Evolutionary conservation across 2,888 invertebrate genomes (phyloP).

Genomic region (Aquatica leii): DNA sequence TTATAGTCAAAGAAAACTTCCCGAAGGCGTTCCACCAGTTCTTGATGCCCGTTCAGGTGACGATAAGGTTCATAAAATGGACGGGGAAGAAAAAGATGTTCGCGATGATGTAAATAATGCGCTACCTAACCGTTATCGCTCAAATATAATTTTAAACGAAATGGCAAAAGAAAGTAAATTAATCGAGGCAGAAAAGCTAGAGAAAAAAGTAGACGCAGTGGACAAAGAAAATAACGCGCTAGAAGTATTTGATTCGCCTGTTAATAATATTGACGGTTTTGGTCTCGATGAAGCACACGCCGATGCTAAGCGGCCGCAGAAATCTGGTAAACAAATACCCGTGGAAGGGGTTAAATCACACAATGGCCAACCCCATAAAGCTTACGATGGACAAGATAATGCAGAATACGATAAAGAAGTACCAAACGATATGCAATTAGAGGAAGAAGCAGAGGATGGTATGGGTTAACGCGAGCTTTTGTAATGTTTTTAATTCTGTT

Average conservation of each 20-base stretch:
- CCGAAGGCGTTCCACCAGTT: conserved; percentile 49
- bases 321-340: conserved; percentile 20
- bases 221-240: conserved; percentile 56
- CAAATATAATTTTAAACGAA: conserved; percentile 61
- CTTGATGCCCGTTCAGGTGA: conserved; percentile 39
- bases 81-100: conserved; percentile 23
- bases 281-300: conserved; percentile 28
- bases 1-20: conserved; percentile 40
- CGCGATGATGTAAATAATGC: conserved; percentile 46
- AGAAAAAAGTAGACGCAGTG: conserved; percentile 29
- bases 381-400: conserved; percentile 47
- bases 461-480: conserved; percentile 35
- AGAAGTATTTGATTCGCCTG: conserved; percentile 54
- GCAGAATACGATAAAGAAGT: conserved; percentile 48
- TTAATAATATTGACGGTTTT: conserved; percentile 38
- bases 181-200: conserved; percentile 47
- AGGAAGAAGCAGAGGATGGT: conserved; percentile 61
- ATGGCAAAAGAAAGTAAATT: conserved; percentile 55
- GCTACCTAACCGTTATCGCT: conserved; percentile 59
- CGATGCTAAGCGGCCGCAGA: conserved; percentile 44
- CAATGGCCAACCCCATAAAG: conserved; percentile 31
- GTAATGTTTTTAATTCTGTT: conserved; percentile 9
- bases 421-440: conserved; percentile 47
- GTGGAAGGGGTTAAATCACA: conserved; percentile 35
- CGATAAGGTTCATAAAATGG: conserved; percentile 1